A percentile compares a stretch with the other conserved stretches of the same genome.
phyloP scores from a whole-genome alignment of 1,140 invertebrate genomes.

The Reticulitermes speratus region DNA sequence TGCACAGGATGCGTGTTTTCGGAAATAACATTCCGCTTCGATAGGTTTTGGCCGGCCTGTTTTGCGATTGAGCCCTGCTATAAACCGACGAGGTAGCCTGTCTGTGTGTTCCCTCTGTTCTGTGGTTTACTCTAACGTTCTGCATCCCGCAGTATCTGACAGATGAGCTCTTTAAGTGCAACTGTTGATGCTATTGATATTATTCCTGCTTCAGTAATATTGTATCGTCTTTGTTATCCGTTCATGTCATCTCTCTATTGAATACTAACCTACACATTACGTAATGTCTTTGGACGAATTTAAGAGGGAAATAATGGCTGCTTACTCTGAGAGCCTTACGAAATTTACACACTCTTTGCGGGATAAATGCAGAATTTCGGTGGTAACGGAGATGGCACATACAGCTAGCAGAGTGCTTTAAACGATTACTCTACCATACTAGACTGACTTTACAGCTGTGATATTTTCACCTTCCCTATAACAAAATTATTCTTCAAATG shows the following conservation, averaged over 20 bases:
- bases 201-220: background rate
- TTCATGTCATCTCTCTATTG: background rate
- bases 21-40: slow-evolving; percentile 27
- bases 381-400: too few species aligned
- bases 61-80: background rate
- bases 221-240: background rate
- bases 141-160: background rate
- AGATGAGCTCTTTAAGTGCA: background rate
- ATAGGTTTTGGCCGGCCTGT: slow-evolving; percentile 1
- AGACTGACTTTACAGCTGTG: too few species aligned
- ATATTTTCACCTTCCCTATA: too few species aligned
- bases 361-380: too few species aligned
- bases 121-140: background rate
- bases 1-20: slow-evolving; percentile 28
- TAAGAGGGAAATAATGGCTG: too few species aligned
- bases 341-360: too few species aligned
- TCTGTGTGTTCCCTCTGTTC: background rate
- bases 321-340: too few species aligned
- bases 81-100: background rate
- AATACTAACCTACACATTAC: background rate
- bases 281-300: too few species aligned
- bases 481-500: too few species aligned
- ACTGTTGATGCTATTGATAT: background rate
- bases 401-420: too few species aligned
- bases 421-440: too few species aligned